Evolutionary conservation across 2,113 vertebrate species (phyloP).

Genomic region (Lates calcarifer): DNA sequence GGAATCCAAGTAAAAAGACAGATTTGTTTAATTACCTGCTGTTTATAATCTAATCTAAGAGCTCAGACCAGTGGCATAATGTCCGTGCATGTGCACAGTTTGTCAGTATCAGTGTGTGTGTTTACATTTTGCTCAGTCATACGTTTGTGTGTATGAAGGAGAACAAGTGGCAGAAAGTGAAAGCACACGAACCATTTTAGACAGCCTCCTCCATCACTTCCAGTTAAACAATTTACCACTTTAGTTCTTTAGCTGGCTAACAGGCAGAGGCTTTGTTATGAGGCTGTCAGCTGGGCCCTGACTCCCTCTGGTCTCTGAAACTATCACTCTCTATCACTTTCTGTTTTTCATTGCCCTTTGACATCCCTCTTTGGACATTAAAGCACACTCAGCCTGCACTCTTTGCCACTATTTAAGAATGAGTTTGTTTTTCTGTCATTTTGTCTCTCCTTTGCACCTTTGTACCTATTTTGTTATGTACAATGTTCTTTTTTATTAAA

Average conservation of each 20-base stretch:
- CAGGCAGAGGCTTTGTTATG: conserved; percentile 33
- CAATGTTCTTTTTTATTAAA: too few species aligned
- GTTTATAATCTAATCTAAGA: conserved; percentile 39
- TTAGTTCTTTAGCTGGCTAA: conserved; percentile 24
- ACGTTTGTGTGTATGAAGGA: background rate
- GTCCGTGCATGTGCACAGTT: background rate
- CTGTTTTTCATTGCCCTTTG: background rate
- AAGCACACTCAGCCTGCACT: background rate
- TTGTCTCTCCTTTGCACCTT: too few species aligned
- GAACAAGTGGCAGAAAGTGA: background rate
- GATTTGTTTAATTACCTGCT: conserved; percentile 48
- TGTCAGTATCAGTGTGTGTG: background rate
- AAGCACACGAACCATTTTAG: background rate
- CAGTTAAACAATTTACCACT: conserved; percentile 50
- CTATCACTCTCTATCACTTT: background rate
- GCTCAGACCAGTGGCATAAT: background rate
- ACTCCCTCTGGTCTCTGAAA: conserved; percentile 7
- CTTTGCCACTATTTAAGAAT: too few species aligned
- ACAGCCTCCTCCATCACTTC: conserved; percentile 28
- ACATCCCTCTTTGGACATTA: background rate
- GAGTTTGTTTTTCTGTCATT: too few species aligned
- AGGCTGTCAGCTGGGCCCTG: background rate
- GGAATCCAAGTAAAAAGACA: conserved; percentile 12
- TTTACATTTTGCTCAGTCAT: background rate
- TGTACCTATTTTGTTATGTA: background rate